Evolutionary conservation across 2,113 vertebrate species (phyloP), one percentile per base, ranked within the genome.

Genomic region (Nothocercus nigrocapillus): DNA sequence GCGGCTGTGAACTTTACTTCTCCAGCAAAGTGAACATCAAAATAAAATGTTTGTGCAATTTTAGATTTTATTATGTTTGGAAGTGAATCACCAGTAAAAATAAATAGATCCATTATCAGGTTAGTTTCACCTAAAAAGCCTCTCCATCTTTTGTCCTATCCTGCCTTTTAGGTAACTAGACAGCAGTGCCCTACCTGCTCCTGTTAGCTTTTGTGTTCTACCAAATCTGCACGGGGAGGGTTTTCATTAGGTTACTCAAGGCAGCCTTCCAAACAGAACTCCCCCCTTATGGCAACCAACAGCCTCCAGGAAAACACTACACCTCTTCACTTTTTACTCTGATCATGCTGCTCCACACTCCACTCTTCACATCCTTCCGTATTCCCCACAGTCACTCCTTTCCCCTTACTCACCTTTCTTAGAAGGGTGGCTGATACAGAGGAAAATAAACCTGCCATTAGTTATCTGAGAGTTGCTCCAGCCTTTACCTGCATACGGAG

Each of bases 291-390:
- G 15, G 73, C 1, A 3, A 12, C 30, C 30, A 83, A 4, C 2
- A 1, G 54, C 30, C 20, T 53, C 45, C 51, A 85, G 7, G 36
- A 67, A 92, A 70, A 84, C 16, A 61, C 2, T 20, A 0, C 5
- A 51, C 6, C 17, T 81, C 10, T 67, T 74, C 5, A 27, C 28
- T 25, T 89, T 36, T 81, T 21, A 53, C 38, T 70, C 18, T 67
- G 82, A 63, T 6, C 16, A 63, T 9, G 4, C 7, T 49, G 16
- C 40, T 0, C 1, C 8, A 18, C 14, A 9, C 2, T 45, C 32
- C 30, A 45, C 45, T 49, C 20, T 38, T 9, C 8, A 12, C 42
- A 21, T 40, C 45, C 21, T 59, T 47, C 17, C 38, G 40, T 42
- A 18, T 40, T 85, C 19, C 10, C 21, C 54, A 69, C 13, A 61